Conservation (phyloP, 2,888 invertebrate species). For the Drosophila crucigera region DNA sequence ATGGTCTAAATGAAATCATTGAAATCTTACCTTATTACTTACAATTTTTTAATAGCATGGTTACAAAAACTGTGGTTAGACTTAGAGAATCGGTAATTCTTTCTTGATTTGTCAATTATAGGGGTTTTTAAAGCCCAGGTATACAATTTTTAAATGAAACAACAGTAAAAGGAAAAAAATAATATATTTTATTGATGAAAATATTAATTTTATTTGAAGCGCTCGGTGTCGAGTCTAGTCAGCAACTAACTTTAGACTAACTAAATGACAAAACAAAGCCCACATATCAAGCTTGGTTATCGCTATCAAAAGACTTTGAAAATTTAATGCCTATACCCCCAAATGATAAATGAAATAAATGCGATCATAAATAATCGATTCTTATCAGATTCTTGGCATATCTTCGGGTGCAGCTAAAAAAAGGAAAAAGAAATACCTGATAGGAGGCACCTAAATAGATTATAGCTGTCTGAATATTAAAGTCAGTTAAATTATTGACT, state of each 20-base stretch:
- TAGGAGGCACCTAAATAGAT: slow-evolving; percentile 58
- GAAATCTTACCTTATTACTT: neutral
- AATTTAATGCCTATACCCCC: slow-evolving; percentile 52
- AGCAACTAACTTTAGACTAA: slow-evolving; percentile 57
- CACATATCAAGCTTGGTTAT: slow-evolving; percentile 19
- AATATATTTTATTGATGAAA: slow-evolving; percentile 42
- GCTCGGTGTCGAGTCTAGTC: slow-evolving; percentile 31
- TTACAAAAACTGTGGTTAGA: neutral
- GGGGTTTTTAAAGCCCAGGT: neutral
- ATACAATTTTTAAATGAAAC: slow-evolving; percentile 38
- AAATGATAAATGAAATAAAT: slow-evolving; percentile 71
- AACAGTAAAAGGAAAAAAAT: slow-evolving; percentile 8
- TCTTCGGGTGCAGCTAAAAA: slow-evolving; percentile 47
- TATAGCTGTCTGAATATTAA: slow-evolving; percentile 56
- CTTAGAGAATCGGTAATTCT: neutral
- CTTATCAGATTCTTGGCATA: slow-evolving; percentile 59
- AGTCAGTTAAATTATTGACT: slow-evolving; percentile 41
- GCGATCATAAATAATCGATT: slow-evolving; percentile 68
- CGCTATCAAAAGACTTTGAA: slow-evolving; percentile 39
- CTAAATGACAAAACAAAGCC: slow-evolving; percentile 18
- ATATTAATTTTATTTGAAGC: slow-evolving; percentile 4
- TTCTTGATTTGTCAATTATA: neutral
- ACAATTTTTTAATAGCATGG: neutral
- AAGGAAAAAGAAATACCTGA: slow-evolving; percentile 21
- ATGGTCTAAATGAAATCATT: too few relatives aligned